These are phyloP conservation scores for Oopsacas minuta DNA, from an alignment of 37 sponge, comb jelly and placozoan species.

Conservation along the genomic window DNA sequence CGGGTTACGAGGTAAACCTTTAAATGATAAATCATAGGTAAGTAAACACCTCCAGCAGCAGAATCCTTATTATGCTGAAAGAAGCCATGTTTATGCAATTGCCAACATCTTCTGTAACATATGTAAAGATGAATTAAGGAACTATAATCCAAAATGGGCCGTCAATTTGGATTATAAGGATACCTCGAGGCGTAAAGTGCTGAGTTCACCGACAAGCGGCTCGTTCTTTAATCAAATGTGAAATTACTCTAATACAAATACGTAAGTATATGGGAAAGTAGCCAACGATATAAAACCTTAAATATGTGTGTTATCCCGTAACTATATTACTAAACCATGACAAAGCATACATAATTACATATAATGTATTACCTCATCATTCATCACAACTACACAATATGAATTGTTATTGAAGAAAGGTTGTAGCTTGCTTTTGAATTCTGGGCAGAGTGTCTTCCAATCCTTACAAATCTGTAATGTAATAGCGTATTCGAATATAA, in stretches of 20 bases:
- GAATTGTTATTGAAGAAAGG: neutral
- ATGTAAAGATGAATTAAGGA: too few relatives aligned
- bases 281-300: too few relatives aligned
- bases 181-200: too few relatives aligned
- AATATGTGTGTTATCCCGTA: too few relatives aligned
- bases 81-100: neutral
- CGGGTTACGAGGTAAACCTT: neutral
- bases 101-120: neutral
- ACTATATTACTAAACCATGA: too few relatives aligned
- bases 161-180: too few relatives aligned
- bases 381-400: neutral
- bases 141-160: too few relatives aligned
- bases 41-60: neutral
- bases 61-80: neutral
- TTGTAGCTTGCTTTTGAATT: neutral
- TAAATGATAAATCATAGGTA: neutral
- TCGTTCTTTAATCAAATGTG: too few relatives aligned
- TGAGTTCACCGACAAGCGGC: too few relatives aligned
- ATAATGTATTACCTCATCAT: constrained; percentile 11
- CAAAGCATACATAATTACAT: too few relatives aligned
- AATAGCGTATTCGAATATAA: neutral
- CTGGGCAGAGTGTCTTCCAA: neutral
- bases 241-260: too few relatives aligned
- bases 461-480: neutral
- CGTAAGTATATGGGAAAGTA: too few relatives aligned